These are phyloP conservation scores for Adrianichthys oophorus DNA, from an alignment of 2,797 vertebrate species.

Conservation along the genomic window DNA sequence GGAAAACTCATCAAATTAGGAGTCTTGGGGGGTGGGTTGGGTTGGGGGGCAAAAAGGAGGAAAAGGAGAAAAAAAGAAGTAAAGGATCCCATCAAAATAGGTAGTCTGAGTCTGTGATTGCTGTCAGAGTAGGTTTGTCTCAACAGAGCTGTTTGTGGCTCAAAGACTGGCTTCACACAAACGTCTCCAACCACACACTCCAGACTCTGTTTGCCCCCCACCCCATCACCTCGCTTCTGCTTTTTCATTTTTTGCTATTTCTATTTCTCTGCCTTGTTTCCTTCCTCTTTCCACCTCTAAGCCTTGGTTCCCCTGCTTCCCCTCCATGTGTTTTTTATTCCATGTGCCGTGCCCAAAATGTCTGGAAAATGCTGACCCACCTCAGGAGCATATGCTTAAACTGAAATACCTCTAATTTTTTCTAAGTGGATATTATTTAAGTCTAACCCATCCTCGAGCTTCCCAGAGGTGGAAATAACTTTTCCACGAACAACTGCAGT, in stretches of 20 bases:
- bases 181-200: slow-evolving; percentile 16
- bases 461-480: slow-evolving; percentile 19
- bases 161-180: slow-evolving; percentile 18
- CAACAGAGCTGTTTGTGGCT: slow-evolving; percentile 27
- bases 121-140: slow-evolving; percentile 46
- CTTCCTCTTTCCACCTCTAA: slow-evolving; percentile 16
- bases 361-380: slow-evolving; percentile 5
- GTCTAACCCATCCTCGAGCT: slow-evolving; percentile 15
- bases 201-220: background rate
- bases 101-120: slow-evolving; percentile 37
- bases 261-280: slow-evolving; percentile 6
- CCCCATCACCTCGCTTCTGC: slow-evolving; percentile 28
- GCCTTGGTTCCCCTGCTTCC: slow-evolving; percentile 1
- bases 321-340: background rate
- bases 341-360: background rate
- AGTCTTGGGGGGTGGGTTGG: slow-evolving; percentile 38
- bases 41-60: slow-evolving; percentile 14
- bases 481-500: slow-evolving; percentile 6
- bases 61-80: background rate
- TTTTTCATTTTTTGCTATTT: slow-evolving; percentile 17
- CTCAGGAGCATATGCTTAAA: background rate
- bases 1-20: slow-evolving; percentile 61
- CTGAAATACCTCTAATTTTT: background rate
- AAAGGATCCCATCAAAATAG: slow-evolving; percentile 31
- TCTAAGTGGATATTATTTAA: slow-evolving; percentile 2